Percentiles rank a stretch among this genome's conserved stretches.
Conservation (phyloP, 2,113 vertebrate genomes). For the Himantopus leucocephalus region DNA sequence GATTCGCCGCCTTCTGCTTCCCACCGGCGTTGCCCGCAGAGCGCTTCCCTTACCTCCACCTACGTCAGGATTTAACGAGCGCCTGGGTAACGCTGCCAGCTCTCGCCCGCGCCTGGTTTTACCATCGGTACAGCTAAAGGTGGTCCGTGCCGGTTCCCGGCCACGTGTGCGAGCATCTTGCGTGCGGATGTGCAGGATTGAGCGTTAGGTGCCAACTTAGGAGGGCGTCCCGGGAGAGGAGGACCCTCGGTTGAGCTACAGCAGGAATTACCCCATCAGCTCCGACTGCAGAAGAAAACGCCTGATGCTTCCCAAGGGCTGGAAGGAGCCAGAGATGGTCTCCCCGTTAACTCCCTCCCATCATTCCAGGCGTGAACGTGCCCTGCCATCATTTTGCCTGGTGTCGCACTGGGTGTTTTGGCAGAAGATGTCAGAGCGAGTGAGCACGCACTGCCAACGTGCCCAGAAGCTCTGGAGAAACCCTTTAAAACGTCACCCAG, state of each 20-base stretch:
- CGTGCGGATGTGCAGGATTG: background rate
- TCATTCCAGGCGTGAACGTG: background rate
- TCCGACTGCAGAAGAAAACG: rapidly evolving
- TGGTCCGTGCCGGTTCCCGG: rapidly evolving
- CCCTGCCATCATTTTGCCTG: background rate
- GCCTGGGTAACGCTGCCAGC: too few species aligned
- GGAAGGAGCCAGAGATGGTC: background rate
- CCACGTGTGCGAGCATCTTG: rapidly evolving
- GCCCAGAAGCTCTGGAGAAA: background rate
- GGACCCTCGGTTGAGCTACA: background rate
- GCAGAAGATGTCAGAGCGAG: background rate
- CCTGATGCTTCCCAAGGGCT: background rate
- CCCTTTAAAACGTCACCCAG: rapidly evolving
- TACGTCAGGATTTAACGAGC: rapidly evolving
- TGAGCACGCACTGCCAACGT: rapidly evolving
- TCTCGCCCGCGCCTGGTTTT: too few species aligned
- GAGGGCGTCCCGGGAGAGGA: background rate
- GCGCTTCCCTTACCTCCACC: too few species aligned
- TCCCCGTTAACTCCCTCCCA: rapidly evolving
- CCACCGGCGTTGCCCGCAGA: background rate
- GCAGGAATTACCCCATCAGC: background rate
- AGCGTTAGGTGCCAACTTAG: background rate
- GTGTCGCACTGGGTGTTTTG: rapidly evolving
- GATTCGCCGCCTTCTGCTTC: background rate
- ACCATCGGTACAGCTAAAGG: rapidly evolving